Evolutionary conservation across 2,797 vertebrate genomes (phyloP).

Genomic region (Enteromius radiatus): DNA sequence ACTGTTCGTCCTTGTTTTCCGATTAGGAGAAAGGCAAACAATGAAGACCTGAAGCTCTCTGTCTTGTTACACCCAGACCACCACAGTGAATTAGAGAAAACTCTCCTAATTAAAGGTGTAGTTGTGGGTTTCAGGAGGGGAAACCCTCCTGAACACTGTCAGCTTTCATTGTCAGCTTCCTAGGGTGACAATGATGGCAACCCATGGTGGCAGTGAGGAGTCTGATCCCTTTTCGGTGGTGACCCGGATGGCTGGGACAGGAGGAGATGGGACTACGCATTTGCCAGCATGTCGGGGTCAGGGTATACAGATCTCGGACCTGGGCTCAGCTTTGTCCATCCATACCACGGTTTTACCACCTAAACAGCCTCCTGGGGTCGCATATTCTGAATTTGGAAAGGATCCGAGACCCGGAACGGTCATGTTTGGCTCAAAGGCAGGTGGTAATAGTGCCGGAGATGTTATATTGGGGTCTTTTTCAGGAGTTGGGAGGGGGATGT

Average conservation of each 20-base stretch:
- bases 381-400: conserved; percentile 30
- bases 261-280: conserved; percentile 42
- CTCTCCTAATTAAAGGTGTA: conserved; percentile 17
- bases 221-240: conserved; percentile 61
- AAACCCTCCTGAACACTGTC: conserved; percentile 18
- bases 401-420: conserved; percentile 29
- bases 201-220: conserved; percentile 75
- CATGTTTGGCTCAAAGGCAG: conserved; percentile 27
- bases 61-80: neutral
- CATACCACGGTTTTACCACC: conserved; percentile 35
- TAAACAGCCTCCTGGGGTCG: conserved; percentile 20
- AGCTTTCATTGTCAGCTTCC: conserved; percentile 11
- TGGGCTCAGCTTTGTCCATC: conserved; percentile 2
- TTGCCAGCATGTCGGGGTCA: conserved; percentile 35
- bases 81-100: neutral
- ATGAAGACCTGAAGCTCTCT: conserved; percentile 38
- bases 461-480: conserved; percentile 32
- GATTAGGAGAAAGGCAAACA: conserved; percentile 24
- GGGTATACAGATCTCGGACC: conserved; percentile 28
- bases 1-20: neutral
- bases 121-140: conserved; percentile 17
- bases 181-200: conserved; percentile 75
- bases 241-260: conserved; percentile 39
- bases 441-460: conserved; percentile 24
- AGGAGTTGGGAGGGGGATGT: conserved; percentile 45